phyloP scores from a whole-genome alignment of 2,797 vertebrate species.

The Acipenser ruthenus region DNA sequence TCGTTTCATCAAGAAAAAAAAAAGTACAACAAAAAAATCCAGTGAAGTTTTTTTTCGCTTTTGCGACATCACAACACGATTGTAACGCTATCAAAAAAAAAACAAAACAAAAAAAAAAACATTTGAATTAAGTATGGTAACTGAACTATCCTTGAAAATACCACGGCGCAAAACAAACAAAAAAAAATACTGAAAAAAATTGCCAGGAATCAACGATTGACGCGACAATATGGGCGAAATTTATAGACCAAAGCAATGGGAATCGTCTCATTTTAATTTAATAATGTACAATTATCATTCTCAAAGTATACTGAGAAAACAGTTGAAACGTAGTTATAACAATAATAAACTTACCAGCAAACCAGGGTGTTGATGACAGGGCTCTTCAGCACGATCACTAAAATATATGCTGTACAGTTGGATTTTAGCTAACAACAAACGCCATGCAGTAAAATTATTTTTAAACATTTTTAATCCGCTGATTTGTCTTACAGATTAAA shows the following conservation, averaged over 20 bases:
- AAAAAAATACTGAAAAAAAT: too few species aligned
- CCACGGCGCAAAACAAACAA: background rate
- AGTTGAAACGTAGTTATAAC: constrained; percentile 13
- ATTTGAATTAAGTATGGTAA: too few species aligned
- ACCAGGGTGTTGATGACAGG: constrained; percentile 49
- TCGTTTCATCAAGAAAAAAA: constrained; percentile 29
- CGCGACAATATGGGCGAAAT: constrained; percentile 32
- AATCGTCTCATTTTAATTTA: constrained; percentile 5
- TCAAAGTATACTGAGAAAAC: constrained; percentile 6
- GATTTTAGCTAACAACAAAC: constrained; percentile 49
- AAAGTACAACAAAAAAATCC: constrained; percentile 44
- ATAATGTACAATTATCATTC: background rate
- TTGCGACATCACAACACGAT: too few species aligned
- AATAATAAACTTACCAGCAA: constrained; percentile 73
- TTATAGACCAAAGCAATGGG: constrained; percentile 14
- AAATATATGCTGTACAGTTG: constrained; percentile 52
- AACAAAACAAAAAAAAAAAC: too few species aligned
- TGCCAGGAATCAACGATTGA: constrained; percentile 27
- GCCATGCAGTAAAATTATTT: constrained; percentile 56
- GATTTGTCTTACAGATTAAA: too few species aligned
- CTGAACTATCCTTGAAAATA: background rate
- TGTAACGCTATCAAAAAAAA: too few species aligned
- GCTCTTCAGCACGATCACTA: constrained; percentile 52
- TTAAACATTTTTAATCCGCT: constrained; percentile 45
- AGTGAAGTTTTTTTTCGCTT: constrained; percentile 35